A percentile compares a stretch with the other conserved stretches of the same genome.
phyloP scores from a whole-genome alignment of 35 echinoderm and acorn worm genomes.

The Ophioderma brevispina region DNA sequence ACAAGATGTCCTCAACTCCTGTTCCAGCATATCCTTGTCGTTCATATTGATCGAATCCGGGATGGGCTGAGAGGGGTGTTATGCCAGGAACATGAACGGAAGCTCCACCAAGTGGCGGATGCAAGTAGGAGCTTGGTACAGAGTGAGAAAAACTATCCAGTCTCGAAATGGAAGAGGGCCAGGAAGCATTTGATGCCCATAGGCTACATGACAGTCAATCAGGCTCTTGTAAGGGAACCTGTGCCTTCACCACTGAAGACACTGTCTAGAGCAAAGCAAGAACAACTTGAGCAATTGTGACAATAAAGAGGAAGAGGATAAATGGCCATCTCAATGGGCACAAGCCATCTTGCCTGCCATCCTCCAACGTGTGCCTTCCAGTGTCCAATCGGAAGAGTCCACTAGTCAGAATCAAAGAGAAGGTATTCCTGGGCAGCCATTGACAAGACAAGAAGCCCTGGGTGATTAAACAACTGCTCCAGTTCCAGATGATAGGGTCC shows the following conservation, averaged over 20 bases:
- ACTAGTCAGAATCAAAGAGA: neutral
- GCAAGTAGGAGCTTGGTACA: slow-evolving; percentile 39
- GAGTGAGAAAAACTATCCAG: slow-evolving; percentile 51
- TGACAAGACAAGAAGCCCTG: neutral
- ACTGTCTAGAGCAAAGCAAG: too few relatives aligned
- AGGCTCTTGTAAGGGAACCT: slow-evolving; percentile 47
- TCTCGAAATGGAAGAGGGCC: too few relatives aligned
- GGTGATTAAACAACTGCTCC: neutral
- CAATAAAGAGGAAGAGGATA: slow-evolving; percentile 54
- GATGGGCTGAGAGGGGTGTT: slow-evolving; percentile 48
- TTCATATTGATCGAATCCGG: slow-evolving; percentile 30
- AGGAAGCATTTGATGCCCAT: too few relatives aligned
- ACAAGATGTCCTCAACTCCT: neutral
- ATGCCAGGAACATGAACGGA: slow-evolving; percentile 33
- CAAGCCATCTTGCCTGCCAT: slow-evolving; percentile 45
- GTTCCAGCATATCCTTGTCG: slow-evolving; percentile 42
- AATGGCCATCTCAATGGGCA: slow-evolving; percentile 52
- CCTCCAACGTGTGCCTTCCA: slow-evolving; percentile 19
- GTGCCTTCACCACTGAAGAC: slow-evolving; percentile 49
- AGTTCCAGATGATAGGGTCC: too few relatives aligned
- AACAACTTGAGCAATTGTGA: too few relatives aligned
- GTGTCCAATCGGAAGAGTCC: slow-evolving; percentile 31
- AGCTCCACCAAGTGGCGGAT: slow-evolving; percentile 24
- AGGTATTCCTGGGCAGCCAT: neutral
- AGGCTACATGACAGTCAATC: slow-evolving; percentile 46